Base-by-base conservation (phyloP, 2,888 invertebrate species). In the Therioaphis trifolii region DNA sequence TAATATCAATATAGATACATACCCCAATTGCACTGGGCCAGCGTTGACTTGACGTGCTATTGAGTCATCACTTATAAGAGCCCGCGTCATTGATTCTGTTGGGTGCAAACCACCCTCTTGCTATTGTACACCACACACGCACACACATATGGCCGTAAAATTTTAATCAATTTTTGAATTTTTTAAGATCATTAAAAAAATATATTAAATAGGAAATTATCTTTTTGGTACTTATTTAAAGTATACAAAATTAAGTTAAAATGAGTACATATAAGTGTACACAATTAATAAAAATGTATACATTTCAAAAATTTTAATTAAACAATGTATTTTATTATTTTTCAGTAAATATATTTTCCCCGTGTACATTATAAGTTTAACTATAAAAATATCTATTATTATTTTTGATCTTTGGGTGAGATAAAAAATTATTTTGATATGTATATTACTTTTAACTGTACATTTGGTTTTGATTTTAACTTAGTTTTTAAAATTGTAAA, bases 21-120 rank as follows among this genome's bases (percentile, higher is more conserved):
- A 96, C 96, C 96, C 96, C 91, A 96, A 93, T 91, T 96, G 96
- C 90, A 96, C 95, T 90, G 95, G 95, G 91, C 95, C 96, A 91
- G 94, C 91, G 89, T 92, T 92, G 66, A 84, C 78, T 84, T 86
- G 85, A 91, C 94, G 94, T 91, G 94, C 91, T 89, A 92, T 91
- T 89, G 91, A 93, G 92, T 96, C 96, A 91, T 96, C 96, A 91
- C 94, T 94, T 90, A 96, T 96, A 91, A 96, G 93, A 91, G 96
- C 95, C 90, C 96, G 94, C 90, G 96, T 96, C 95, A 96, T 95
- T 91, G 96, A 96, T 91, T 96, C 96, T 91, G 95, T 95, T 91
- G 95, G 94, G 92, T 93, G 94, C 90, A 94, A 93, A 91, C 95
- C 95, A 92, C 94, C 94, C 92, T 94, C 95, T 93, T 94, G 94